Evolutionary conservation across 2,888 invertebrate species (phyloP).

Genomic region (Pterostichus niger): DNA sequence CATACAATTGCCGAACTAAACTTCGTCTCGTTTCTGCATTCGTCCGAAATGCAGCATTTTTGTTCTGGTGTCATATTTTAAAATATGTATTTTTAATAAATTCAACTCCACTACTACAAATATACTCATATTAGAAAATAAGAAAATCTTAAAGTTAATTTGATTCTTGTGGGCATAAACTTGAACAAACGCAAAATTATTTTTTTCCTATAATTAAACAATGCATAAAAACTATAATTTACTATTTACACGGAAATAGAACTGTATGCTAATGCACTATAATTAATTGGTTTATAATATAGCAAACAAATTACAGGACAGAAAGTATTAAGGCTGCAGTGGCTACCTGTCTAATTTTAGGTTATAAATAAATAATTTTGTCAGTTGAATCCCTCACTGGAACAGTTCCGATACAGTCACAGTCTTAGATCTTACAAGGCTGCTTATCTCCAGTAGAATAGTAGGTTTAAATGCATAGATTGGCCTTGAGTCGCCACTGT

Average conservation of each 20-base stretch:
- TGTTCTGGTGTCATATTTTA: no score
- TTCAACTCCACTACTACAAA: no score
- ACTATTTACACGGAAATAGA: constrained; percentile 32
- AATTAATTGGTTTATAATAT: constrained; percentile 36
- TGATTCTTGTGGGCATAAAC: no score
- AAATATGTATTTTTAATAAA: no score
- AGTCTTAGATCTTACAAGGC: constrained; percentile 11
- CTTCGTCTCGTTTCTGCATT: no score
- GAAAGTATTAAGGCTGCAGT: constrained; percentile 44
- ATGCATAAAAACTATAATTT: constrained; percentile 36
- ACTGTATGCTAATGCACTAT: constrained; percentile 43
- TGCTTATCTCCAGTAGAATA: constrained; percentile 22
- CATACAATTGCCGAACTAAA: no score
- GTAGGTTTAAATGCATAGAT: constrained; percentile 49
- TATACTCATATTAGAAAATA: no score
- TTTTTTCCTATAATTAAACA: constrained; percentile 7
- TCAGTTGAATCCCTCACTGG: constrained; percentile 28
- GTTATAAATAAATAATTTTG: constrained; percentile 40
- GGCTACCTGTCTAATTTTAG: constrained; percentile 4
- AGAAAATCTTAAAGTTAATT: neutral
- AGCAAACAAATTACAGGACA: neutral
- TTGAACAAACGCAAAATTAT: neutral
- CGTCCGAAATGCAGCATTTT: no score
- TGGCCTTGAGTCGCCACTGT: constrained; percentile 60
- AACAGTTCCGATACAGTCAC: neutral